Evolutionary conservation across 2,888 invertebrate species (phyloP).

Genomic region (Erebia palarica): DNA sequence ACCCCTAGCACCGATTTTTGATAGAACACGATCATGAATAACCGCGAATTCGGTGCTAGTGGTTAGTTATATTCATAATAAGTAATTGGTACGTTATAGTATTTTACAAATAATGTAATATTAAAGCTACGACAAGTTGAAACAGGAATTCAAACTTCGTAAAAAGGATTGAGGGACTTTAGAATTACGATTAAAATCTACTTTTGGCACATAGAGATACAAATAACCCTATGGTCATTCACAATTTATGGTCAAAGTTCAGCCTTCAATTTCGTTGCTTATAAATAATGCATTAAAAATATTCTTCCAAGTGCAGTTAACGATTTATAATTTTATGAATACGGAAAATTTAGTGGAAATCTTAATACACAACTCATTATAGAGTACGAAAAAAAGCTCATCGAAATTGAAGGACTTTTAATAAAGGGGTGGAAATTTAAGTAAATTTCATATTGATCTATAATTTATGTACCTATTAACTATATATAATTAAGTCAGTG

Average conservation of each 20-base stretch:
- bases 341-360: too few relatives aligned
- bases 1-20: background rate
- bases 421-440: background rate
- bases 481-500: background rate
- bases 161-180: background rate
- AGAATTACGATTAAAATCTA: background rate
- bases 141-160: background rate
- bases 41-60: too few relatives aligned
- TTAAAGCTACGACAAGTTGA: background rate
- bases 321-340: too few relatives aligned
- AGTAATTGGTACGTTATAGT: background rate
- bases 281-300: background rate
- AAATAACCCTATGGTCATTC: background rate
- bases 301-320: too few relatives aligned
- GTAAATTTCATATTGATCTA: too few relatives aligned
- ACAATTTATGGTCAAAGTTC: background rate
- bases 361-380: too few relatives aligned
- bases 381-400: background rate
- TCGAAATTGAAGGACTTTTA: background rate
- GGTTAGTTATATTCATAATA: too few relatives aligned
- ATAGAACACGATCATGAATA: background rate
- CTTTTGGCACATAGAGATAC: slow-evolving; percentile 10
- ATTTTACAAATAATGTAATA: background rate
- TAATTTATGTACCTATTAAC: background rate
- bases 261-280: slow-evolving; percentile 8